These are phyloP conservation scores for Monarcha castaneiventris DNA, from an alignment of 2,113 vertebrate genomes.

Conservation along the genomic window DNA sequence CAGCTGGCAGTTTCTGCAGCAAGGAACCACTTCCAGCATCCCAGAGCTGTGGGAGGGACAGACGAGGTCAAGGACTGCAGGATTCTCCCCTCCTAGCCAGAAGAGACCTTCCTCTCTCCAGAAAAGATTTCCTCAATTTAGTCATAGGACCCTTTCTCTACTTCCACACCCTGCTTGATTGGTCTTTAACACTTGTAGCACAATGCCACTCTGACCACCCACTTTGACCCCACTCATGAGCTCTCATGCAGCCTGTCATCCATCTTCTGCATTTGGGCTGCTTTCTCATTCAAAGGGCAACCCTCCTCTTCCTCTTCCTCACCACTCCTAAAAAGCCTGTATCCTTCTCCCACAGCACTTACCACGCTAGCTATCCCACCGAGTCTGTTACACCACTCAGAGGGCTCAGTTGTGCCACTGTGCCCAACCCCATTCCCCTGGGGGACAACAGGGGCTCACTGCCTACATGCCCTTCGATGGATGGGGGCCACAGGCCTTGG, in stretches of 20 bases:
- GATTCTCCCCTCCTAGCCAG: not conserved
- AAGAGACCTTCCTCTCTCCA: not conserved
- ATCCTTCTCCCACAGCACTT: rapidly evolving
- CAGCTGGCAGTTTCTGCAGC: slow-evolving; percentile 86
- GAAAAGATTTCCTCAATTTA: not conserved
- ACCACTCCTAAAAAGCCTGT: not conserved
- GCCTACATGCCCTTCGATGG: not conserved
- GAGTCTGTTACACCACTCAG: not conserved
- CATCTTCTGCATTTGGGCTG: not conserved
- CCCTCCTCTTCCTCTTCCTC: not conserved
- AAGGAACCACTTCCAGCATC: slow-evolving; percentile 83
- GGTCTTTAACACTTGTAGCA: not conserved
- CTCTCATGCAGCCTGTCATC: not conserved
- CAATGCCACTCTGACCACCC: not conserved
- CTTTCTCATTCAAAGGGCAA: not conserved
- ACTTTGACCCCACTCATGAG: not conserved
- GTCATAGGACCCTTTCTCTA: not conserved
- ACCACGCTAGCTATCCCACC: not conserved
- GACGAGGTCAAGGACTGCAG: not conserved
- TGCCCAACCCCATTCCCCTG: not conserved
- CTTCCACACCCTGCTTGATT: not conserved
- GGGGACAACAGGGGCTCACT: not conserved
- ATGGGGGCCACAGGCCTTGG: not conserved
- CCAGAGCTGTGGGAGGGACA: slow-evolving; percentile 83
- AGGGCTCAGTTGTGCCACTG: not conserved